These are phyloP conservation scores for Panurus biarmicus DNA, from an alignment of 2,113 vertebrate genomes.

Conservation along the genomic window DNA sequence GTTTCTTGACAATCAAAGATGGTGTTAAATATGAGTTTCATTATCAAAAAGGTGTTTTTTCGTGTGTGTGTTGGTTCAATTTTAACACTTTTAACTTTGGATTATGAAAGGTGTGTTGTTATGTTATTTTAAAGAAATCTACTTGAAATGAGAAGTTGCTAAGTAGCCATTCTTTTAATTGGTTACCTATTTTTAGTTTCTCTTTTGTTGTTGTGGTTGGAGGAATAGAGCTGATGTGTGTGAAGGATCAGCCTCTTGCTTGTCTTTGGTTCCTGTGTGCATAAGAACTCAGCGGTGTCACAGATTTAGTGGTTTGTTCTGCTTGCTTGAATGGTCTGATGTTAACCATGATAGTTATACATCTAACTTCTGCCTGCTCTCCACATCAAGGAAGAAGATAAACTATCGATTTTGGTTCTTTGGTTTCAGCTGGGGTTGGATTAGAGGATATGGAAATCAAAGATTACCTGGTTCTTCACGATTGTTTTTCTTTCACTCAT, in stretches of 20 bases:
- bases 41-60: background rate
- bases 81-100: background rate
- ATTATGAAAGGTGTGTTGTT: background rate
- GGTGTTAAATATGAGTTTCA: background rate
- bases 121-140: background rate
- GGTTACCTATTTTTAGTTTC: background rate
- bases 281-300: background rate
- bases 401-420: background rate
- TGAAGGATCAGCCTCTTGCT: background rate
- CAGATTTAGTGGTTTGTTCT: background rate
- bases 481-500: background rate
- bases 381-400: background rate
- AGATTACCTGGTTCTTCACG: background rate
- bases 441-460: background rate
- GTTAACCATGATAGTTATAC: background rate
- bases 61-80: background rate
- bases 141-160: background rate
- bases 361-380: background rate
- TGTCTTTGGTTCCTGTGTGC: background rate
- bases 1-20: background rate
- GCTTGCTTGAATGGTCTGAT: background rate
- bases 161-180: background rate
- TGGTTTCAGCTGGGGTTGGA: background rate
- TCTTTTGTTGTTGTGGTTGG: background rate
- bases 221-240: background rate